Conservation (phyloP, 2,888 invertebrate genomes). For the Entomobrya multifasciata region DNA sequence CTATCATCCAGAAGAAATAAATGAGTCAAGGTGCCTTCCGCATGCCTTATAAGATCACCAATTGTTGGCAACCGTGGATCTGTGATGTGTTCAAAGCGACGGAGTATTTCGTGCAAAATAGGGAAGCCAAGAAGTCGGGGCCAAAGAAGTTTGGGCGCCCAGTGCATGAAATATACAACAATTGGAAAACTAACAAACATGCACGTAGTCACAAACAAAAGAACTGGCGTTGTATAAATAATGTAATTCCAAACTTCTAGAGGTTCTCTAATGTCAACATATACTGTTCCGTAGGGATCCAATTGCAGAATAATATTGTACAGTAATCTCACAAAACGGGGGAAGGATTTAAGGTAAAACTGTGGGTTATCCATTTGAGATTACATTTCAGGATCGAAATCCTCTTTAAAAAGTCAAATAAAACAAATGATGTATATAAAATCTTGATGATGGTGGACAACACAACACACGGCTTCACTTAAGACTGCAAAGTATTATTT, state of each 20-base stretch:
- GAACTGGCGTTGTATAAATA: slow-evolving; percentile 60
- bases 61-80: slow-evolving; percentile 68
- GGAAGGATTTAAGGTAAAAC: neutral
- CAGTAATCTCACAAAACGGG: neutral
- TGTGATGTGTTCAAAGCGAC: slow-evolving; percentile 67
- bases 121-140: slow-evolving; percentile 68
- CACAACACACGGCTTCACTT: no score
- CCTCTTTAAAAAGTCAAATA: neutral
- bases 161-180: slow-evolving; percentile 69
- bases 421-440: no score
- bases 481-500: no score
- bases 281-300: slow-evolving; percentile 57
- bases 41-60: slow-evolving; percentile 62
- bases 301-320: neutral
- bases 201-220: slow-evolving; percentile 53
- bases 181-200: slow-evolving; percentile 65
- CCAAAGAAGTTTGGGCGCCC: slow-evolving; percentile 72
- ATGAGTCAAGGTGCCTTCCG: slow-evolving; percentile 51
- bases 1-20: slow-evolving; percentile 33
- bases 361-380: neutral
- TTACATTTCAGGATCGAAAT: no score
- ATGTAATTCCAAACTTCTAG: slow-evolving; percentile 74
- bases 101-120: slow-evolving; percentile 68
- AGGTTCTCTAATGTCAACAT: slow-evolving; percentile 65
- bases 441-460: no score